These are phyloP conservation scores for Crocuta crocuta DNA, from an alignment of 2,113 vertebrate genomes.

Conservation along the genomic window DNA sequence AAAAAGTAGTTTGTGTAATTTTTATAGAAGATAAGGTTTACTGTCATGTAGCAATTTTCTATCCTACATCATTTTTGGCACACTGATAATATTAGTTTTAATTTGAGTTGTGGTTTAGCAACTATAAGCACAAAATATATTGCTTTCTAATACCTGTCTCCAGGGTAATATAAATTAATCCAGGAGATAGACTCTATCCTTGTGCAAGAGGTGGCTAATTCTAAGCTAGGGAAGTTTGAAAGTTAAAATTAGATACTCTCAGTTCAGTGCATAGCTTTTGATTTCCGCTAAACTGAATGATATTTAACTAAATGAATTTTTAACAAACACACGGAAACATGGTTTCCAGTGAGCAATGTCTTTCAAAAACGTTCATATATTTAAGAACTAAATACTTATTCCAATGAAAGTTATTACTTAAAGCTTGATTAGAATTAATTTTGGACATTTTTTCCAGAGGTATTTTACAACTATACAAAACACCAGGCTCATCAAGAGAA, in stretches of 20 bases:
- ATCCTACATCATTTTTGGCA: conserved; percentile 2
- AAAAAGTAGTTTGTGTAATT: background rate
- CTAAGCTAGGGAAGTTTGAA: background rate
- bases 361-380: background rate
- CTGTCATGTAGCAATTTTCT: background rate
- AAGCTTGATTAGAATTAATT: conserved; percentile 9
- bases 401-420: background rate
- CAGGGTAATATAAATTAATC: conserved; percentile 38
- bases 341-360: background rate
- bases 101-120: conserved; percentile 25
- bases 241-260: background rate
- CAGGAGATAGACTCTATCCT: background rate
- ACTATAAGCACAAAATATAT: conserved; percentile 14
- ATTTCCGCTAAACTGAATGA: background rate
- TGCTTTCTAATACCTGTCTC: conserved; percentile 30
- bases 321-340: background rate
- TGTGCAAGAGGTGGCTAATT: background rate
- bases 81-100: background rate
- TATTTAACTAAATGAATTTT: conserved; percentile 32
- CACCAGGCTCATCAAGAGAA: background rate
- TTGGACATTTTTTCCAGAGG: background rate
- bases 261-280: background rate
- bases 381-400: conserved; percentile 33
- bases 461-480: background rate
- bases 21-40: conserved; percentile 25